Conservation (phyloP, 2,888 invertebrate genomes). For the Machimus rusticus region DNA sequence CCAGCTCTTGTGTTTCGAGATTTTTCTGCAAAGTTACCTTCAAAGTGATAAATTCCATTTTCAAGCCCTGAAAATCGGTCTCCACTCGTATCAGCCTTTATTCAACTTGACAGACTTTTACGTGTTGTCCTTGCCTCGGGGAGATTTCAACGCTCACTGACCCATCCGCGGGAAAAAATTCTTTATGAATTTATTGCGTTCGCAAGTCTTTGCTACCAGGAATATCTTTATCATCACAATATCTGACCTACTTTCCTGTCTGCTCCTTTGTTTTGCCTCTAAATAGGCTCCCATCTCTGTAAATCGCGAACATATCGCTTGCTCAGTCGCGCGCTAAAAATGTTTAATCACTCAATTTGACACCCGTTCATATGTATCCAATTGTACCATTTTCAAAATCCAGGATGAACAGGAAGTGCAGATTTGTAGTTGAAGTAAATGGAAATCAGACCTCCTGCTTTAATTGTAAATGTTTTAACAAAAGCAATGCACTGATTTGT, state of each 20-base stretch:
- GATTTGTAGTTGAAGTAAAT: background rate
- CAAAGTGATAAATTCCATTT: constrained; percentile 28
- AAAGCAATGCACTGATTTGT: background rate
- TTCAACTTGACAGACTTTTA: background rate
- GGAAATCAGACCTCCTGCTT: background rate
- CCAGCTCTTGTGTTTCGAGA: background rate
- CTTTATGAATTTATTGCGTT: background rate
- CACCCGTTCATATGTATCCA: background rate
- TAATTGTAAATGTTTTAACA: background rate
- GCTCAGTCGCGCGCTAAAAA: background rate
- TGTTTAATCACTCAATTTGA: constrained; percentile 33
- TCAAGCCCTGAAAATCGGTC: background rate
- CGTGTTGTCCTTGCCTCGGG: constrained; percentile 7
- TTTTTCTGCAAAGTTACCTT: constrained; percentile 15
- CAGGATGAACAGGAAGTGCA: background rate
- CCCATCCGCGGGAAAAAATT: constrained; percentile 1
- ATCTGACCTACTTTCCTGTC: constrained; percentile 15
- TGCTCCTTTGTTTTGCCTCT: background rate
- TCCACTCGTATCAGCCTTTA: background rate
- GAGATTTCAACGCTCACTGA: constrained; percentile 12
- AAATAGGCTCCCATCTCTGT: background rate
- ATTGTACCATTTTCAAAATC: background rate
- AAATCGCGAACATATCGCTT: background rate
- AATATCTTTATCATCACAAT: constrained; percentile 8
- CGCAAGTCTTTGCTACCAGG: background rate